A percentile compares a stretch with the other conserved stretches of the same genome.
Conservation (phyloP, 2,797 vertebrate species). For the Rachycentron canadum region DNA sequence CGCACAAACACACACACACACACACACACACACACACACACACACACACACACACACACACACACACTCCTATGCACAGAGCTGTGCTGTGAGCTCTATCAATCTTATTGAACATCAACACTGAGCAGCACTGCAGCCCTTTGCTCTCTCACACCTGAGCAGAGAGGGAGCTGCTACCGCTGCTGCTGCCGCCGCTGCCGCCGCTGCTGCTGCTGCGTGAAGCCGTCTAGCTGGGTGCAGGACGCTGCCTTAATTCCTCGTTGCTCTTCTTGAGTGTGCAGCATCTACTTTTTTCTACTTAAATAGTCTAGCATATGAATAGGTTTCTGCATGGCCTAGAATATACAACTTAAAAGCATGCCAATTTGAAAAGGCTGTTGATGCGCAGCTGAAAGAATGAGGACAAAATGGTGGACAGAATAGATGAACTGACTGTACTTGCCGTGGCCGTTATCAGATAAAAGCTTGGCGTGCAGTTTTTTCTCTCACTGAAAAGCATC, state of each 20-base stretch:
- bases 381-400: slow-evolving; percentile 59
- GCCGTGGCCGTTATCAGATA: slow-evolving; percentile 14
- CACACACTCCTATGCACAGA: neutral
- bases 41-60: slow-evolving; percentile 8
- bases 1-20: neutral
- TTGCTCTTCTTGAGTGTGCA: slow-evolving; percentile 14
- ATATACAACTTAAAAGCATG: slow-evolving; percentile 48
- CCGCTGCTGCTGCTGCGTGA: slow-evolving; percentile 19
- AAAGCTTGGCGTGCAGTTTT: slow-evolving; percentile 6
- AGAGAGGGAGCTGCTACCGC: no score
- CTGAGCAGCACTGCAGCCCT: slow-evolving; percentile 45
- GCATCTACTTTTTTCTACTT: neutral
- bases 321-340: slow-evolving; percentile 35
- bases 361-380: slow-evolving; percentile 57
- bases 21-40: slow-evolving; percentile 4
- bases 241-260: slow-evolving; percentile 2
- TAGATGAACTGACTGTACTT: slow-evolving; percentile 15
- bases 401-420: slow-evolving; percentile 55
- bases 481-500: neutral
- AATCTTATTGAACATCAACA: slow-evolving; percentile 51
- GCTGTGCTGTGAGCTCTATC: slow-evolving; percentile 50
- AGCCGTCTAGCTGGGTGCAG: slow-evolving; percentile 18
- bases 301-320: slow-evolving; percentile 20
- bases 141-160: slow-evolving; percentile 56
- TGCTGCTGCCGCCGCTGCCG: neutral